Conservation (phyloP, 2,797 vertebrate species). For the Leucoraja ocellata region DNA sequence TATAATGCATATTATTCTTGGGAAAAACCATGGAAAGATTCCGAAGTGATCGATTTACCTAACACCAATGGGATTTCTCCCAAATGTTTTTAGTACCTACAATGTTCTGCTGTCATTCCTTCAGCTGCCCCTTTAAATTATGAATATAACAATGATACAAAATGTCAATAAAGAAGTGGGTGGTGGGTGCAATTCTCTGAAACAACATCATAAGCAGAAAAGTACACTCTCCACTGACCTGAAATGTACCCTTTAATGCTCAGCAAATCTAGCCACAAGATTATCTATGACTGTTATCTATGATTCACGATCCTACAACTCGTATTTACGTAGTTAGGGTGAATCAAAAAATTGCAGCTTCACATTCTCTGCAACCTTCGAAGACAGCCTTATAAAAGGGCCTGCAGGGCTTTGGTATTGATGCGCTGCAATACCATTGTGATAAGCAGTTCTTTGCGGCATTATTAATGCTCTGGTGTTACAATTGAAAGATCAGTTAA, state of each 20-base stretch:
- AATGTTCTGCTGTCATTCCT: background rate
- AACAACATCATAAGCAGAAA: background rate
- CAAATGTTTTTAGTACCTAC: background rate
- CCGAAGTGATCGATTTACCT: background rate
- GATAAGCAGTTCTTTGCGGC: background rate
- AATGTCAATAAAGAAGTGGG: background rate
- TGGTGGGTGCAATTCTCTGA: background rate
- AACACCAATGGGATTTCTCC: background rate
- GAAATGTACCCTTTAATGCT: background rate
- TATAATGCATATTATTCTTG: too few species aligned
- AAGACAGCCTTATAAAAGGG: background rate
- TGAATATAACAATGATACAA: background rate
- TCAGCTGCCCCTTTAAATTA: background rate
- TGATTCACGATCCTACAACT: background rate
- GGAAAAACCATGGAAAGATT: background rate
- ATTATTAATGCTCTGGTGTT: background rate
- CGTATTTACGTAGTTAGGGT: background rate
- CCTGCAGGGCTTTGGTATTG: background rate
- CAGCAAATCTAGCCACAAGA: too few species aligned
- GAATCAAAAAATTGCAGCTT: background rate
- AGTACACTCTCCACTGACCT: background rate
- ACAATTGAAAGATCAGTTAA: background rate
- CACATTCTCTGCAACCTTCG: background rate
- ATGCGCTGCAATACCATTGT: background rate
- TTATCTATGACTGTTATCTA: background rate